These are phyloP conservation scores for Oncorhynchus gorbuscha DNA, from an alignment of 2,113 vertebrate genomes.

Conservation along the genomic window DNA sequence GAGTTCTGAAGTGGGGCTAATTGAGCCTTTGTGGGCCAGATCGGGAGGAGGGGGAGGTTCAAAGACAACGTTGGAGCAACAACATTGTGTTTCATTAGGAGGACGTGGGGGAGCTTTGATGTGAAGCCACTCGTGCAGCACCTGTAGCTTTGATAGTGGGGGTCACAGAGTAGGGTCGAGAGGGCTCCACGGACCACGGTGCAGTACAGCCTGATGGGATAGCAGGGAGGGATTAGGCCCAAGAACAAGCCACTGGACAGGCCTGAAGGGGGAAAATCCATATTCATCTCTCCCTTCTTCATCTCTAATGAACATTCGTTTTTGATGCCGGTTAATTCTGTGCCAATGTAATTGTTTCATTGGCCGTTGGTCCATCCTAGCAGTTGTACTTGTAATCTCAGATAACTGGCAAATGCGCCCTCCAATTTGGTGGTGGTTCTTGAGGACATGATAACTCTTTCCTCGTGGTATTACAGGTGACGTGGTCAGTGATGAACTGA, in stretches of 20 bases:
- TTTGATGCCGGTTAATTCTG: no score
- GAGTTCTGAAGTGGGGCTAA: slow-evolving; percentile 82
- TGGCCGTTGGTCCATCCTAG: no score
- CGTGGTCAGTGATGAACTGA: slow-evolving; percentile 21
- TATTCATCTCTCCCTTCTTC: slow-evolving; percentile 47
- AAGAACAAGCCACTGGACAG: slow-evolving; percentile 45
- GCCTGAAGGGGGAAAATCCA: slow-evolving; percentile 51
- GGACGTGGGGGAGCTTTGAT: slow-evolving; percentile 85
- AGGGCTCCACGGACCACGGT: slow-evolving; percentile 30
- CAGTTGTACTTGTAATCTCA: no score
- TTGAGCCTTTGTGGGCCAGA: slow-evolving; percentile 84
- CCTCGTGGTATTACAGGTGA: slow-evolving; percentile 32
- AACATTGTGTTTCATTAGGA: slow-evolving; percentile 79
- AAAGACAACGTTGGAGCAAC: slow-evolving; percentile 80
- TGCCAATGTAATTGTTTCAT: no score
- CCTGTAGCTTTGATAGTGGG: slow-evolving; percentile 86
- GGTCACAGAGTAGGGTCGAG: slow-evolving; percentile 56
- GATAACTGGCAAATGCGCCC: no score
- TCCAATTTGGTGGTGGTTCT: not conserved
- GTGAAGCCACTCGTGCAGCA: slow-evolving; percentile 75
- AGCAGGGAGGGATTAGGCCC: slow-evolving; percentile 39
- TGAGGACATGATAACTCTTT: slow-evolving; percentile 20
- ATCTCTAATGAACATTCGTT: no score
- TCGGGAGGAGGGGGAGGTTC: slow-evolving; percentile 78
- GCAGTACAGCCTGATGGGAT: not conserved